These are phyloP conservation scores for Protosalanx chinensis DNA, from an alignment of 2,797 vertebrate genomes.

Conservation along the genomic window DNA sequence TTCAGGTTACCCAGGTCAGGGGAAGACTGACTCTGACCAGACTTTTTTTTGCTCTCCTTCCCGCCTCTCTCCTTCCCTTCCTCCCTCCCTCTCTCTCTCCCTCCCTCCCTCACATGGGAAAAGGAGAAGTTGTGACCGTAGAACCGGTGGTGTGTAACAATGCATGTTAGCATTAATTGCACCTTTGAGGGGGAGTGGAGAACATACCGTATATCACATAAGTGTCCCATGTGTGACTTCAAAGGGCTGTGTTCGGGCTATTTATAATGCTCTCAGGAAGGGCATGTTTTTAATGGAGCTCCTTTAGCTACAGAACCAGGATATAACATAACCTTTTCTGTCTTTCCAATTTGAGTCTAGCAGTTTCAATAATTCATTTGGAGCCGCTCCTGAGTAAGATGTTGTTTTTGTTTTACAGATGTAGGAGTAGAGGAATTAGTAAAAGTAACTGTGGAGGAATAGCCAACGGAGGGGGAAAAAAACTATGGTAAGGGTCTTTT, in stretches of 20 bases:
- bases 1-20: neutral
- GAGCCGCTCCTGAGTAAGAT: no score
- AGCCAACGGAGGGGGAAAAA: neutral
- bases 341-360: neutral
- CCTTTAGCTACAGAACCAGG: conserved; percentile 20
- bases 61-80: neutral
- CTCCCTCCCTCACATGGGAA: neutral
- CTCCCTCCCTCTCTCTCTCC: neutral
- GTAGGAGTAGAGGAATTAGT: neutral
- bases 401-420: neutral
- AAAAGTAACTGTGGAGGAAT: neutral
- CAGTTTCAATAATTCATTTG: no score
- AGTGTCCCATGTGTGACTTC: conserved; percentile 8
- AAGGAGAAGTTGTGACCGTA: neutral
- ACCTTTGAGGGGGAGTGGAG: conserved; percentile 1
- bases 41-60: neutral
- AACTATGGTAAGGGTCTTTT: neutral
- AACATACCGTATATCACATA: neutral
- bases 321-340: neutral
- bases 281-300: conserved; percentile 26
- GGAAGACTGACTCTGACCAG: no score
- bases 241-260: neutral
- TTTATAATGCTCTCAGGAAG: conserved; percentile 29
- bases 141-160: conserved; percentile 4
- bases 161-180: neutral